phyloP scores from a whole-genome alignment of 2,888 invertebrate genomes.

The Xiphydria camelus region DNA sequence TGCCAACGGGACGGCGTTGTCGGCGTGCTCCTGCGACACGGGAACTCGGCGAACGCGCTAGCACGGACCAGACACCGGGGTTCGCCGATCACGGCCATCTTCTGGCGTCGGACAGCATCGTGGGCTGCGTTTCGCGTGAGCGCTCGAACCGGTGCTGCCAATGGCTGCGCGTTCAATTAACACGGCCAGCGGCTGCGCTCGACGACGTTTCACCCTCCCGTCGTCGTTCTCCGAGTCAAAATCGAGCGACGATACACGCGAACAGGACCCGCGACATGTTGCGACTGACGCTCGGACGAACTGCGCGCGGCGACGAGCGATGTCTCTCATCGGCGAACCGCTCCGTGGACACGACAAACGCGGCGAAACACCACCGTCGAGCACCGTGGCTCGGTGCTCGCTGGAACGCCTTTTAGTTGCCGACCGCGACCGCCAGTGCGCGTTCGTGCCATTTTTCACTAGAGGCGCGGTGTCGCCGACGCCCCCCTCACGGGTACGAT shows the following conservation, averaged over 20 bases:
- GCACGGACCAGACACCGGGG: slow-evolving; percentile 43
- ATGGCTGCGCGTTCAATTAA: background rate
- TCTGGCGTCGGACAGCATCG: slow-evolving; percentile 48
- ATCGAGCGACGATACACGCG: slow-evolving; percentile 13
- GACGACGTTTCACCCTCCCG: slow-evolving; percentile 6
- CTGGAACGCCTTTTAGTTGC: too few relatives aligned
- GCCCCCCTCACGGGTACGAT: too few relatives aligned
- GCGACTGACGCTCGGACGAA: slow-evolving; percentile 2
- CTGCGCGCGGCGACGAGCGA: slow-evolving; percentile 1
- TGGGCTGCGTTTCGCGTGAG: slow-evolving; percentile 29
- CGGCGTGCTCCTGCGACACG: slow-evolving; percentile 30
- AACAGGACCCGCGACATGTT: slow-evolving; percentile 22
- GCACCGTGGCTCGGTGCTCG: too few relatives aligned
- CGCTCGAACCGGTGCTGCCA: background rate
- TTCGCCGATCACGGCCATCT: slow-evolving; percentile 55
- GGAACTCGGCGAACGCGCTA: slow-evolving; percentile 38
- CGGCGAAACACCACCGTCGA: too few relatives aligned
- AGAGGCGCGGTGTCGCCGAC: too few relatives aligned
- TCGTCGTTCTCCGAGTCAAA: slow-evolving; percentile 15
- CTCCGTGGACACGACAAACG: too few relatives aligned
- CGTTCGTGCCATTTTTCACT: too few relatives aligned
- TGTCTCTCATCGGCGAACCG: slow-evolving; percentile 11
- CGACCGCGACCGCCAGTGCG: too few relatives aligned
- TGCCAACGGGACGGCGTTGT: background rate
- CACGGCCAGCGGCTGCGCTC: slow-evolving; percentile 7